Percentiles rank a stretch among this genome's conserved stretches.
These are phyloP conservation scores for Sphaeramia orbicularis DNA, from an alignment of 2,797 vertebrate species.

Conservation along the genomic window DNA sequence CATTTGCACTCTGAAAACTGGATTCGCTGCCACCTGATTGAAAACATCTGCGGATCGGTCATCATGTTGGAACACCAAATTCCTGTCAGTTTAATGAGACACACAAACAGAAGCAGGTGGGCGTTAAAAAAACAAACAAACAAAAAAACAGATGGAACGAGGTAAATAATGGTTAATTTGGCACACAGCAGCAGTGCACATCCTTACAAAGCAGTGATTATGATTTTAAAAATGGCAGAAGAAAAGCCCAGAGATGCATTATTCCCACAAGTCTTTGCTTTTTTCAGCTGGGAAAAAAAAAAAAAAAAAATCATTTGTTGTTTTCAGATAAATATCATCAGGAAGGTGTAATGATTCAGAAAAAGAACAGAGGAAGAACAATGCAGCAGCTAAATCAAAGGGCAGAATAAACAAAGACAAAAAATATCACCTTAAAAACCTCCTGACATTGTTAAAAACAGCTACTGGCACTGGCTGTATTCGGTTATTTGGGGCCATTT, in stretches of 20 bases:
- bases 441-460: background rate
- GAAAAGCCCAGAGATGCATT: too few species aligned
- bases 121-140: too few species aligned
- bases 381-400: conserved; percentile 3
- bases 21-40: too few species aligned
- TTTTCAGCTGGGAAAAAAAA: background rate
- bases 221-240: background rate
- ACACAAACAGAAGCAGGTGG: too few species aligned
- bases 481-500: conserved; percentile 5
- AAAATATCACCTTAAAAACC: background rate
- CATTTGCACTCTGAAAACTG: too few species aligned
- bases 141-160: too few species aligned
- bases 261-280: background rate
- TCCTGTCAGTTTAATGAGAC: too few species aligned
- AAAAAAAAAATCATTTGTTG: background rate
- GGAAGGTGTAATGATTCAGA: background rate
- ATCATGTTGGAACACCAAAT: too few species aligned
- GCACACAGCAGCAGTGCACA: too few species aligned
- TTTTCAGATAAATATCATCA: background rate
- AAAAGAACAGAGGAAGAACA: background rate
- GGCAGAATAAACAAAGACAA: background rate
- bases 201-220: background rate
- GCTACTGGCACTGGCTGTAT: background rate
- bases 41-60: too few species aligned
- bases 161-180: too few species aligned